Conservation (phyloP, 2,888 invertebrate genomes). For the Glyphotaelius pellucidus region DNA sequence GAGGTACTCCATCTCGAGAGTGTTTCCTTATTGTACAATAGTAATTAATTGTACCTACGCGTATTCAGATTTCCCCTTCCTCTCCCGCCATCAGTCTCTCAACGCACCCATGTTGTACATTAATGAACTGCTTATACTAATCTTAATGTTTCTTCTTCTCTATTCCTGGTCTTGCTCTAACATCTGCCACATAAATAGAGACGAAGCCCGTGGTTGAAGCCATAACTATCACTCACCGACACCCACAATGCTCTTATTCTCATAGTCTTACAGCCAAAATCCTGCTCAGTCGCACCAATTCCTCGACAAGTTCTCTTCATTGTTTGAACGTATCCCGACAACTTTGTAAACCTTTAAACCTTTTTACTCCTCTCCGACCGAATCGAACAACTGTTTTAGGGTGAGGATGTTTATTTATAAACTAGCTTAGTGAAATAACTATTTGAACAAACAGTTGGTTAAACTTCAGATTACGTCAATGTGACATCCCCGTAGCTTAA, state of each 20-base stretch:
- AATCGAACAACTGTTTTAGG: conserved; percentile 17
- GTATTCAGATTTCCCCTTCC: conserved; percentile 5
- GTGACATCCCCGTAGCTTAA: conserved; percentile 13
- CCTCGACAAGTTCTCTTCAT: not conserved
- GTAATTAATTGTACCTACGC: not conserved
- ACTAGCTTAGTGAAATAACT: conserved; percentile 6
- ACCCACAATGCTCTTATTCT: conserved; percentile 17
- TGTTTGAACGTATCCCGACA: not conserved
- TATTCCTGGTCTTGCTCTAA: conserved; percentile 24
- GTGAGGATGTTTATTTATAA: conserved; percentile 27
- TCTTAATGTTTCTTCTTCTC: conserved; percentile 43
- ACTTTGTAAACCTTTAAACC: not conserved
- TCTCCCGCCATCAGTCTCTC: conserved; percentile 25
- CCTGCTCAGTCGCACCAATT: not conserved
- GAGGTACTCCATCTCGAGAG: not conserved
- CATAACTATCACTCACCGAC: conserved; percentile 41
- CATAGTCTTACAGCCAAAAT: not conserved
- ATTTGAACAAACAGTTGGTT: conserved; percentile 38
- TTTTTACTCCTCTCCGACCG: not conserved
- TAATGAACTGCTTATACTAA: conserved; percentile 51
- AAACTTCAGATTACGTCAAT: conserved; percentile 30
- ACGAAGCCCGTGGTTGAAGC: conserved; percentile 10
- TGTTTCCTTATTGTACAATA: conserved; percentile 13
- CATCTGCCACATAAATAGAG: conserved; percentile 44
- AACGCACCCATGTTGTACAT: conserved; percentile 27